Base-by-base conservation (phyloP, 2,888 invertebrate species). In the Zygogramma bicolorata region DNA sequence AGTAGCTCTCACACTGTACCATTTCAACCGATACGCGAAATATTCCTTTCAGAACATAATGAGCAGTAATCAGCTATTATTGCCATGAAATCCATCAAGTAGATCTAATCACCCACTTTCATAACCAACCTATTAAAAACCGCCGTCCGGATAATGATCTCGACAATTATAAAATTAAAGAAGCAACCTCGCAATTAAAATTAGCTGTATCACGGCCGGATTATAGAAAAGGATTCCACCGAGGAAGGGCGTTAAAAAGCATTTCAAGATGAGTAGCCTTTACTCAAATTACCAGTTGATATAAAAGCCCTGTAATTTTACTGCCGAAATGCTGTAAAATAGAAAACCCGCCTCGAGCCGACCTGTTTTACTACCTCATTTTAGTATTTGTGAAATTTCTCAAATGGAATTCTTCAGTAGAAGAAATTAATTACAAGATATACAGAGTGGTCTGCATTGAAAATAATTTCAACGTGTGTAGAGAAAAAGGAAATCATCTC, bases 291-390 rank as follows among this genome's bases (percentile, higher is more conserved):
- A 83, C 84, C 78, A 80, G 79, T 82, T 81, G 80, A 82, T 80
- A 79, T 76, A 73, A 74, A 77, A 75, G 83, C 84, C 85, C 84
- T 86, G 83, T 86, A 85, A 86, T 86, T 85, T 85, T 66, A 74
- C 70, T 68, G 81, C 85, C 85, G 86, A 84, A 83, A 78, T 79
- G 79, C 79, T 74, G 81, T 79, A 80, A 81, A 78, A 79, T 53
- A 74, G 67, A 68, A 65, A 78, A 74, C 72, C 77, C 77, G 71
- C 74, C 75, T 71, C 77, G 77, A 79, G 79, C 77, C 79, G 77
- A 74, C 79, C 46, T 18, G 79, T 77, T 80, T 81, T 77, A 82
- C 80, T 79, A 79, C 79, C 78, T 77, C 75, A 79, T 82, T 81
- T 81, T 77, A 80, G 80, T 84, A 83, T 84, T 84, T 84, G 84